phyloP scores from a whole-genome alignment of 23 tunicate genomes.

The Trididemnum nubilum region DNA sequence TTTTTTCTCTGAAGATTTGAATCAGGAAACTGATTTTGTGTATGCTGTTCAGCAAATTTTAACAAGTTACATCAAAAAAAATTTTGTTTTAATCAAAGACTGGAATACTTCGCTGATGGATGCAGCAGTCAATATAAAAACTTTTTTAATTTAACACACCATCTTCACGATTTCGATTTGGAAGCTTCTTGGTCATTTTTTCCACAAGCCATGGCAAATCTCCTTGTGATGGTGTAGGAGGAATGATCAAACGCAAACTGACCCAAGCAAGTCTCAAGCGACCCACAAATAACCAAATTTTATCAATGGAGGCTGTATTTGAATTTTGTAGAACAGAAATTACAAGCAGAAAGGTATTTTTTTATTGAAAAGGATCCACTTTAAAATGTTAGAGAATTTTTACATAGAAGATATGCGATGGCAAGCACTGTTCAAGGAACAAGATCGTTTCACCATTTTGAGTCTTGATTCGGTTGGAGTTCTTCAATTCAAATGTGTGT shows the following conservation, averaged over 20 bases:
- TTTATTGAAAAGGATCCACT: neutral
- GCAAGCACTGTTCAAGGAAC: constrained; percentile 4
- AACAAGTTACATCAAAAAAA: neutral
- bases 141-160: neutral
- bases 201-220: neutral
- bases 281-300: neutral
- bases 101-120: too few relatives aligned
- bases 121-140: neutral
- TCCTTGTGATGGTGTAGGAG: neutral
- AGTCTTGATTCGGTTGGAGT: constrained; percentile 12
- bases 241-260: neutral
- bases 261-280: neutral
- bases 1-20: neutral
- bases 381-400: neutral
- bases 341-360: neutral
- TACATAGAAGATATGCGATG: constrained; percentile 2
- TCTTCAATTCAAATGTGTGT: neutral
- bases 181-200: neutral
- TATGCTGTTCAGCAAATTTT: neutral
- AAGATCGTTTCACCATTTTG: constrained; percentile 6
- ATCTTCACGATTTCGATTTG: neutral
- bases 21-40: neutral
- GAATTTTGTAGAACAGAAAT: constrained; percentile 2
- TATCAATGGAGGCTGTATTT: neutral
- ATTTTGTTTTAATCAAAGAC: too few relatives aligned